phyloP scores from a whole-genome alignment of 2,113 vertebrate species.

The Nannobrachium achirus region DNA sequence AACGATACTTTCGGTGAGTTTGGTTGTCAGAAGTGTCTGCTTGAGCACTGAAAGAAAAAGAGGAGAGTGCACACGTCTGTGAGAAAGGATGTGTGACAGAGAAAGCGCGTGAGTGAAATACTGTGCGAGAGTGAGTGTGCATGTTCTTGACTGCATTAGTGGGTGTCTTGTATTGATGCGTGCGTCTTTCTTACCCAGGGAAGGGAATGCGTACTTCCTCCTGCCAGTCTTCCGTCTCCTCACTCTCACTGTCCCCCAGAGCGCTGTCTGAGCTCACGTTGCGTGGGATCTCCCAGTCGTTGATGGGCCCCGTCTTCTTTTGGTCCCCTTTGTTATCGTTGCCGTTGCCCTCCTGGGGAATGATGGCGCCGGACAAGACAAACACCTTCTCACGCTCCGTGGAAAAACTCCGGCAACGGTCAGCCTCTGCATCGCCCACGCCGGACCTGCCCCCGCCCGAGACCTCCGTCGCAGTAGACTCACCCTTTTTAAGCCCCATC shows the following conservation, averaged over 20 bases:
- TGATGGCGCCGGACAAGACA: slow-evolving; percentile 76
- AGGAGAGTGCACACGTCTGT: too few relatives aligned
- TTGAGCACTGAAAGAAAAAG: too few relatives aligned
- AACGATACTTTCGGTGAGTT: neutral
- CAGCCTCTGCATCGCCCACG: slow-evolving; percentile 45
- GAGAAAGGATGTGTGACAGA: too few relatives aligned
- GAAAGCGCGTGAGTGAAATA: too few relatives aligned
- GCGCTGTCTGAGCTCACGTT: slow-evolving; percentile 99
- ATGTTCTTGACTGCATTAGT: neutral
- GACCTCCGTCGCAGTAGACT: slow-evolving; percentile 6
- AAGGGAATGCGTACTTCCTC: slow-evolving; percentile 94
- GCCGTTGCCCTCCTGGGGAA: slow-evolving; percentile 83
- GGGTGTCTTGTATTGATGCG: neutral
- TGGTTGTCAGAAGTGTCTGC: neutral
- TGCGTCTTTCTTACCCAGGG: slow-evolving; percentile 85
- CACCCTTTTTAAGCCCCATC: neutral
- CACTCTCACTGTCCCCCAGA: slow-evolving; percentile 96
- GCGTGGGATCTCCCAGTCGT: slow-evolving; percentile 97
- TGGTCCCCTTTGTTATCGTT: slow-evolving; percentile 77
- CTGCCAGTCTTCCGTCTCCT: slow-evolving; percentile 93
- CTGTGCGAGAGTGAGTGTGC: neutral
- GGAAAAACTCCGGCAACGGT: slow-evolving; percentile 85
- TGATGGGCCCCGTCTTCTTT: slow-evolving; percentile 80
- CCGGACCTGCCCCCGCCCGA: slow-evolving; percentile 63
- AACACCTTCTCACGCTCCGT: slow-evolving; percentile 87